Conservation (phyloP, 37 sponge, comb jelly and placozoan species). For the Spongia lamella region DNA sequence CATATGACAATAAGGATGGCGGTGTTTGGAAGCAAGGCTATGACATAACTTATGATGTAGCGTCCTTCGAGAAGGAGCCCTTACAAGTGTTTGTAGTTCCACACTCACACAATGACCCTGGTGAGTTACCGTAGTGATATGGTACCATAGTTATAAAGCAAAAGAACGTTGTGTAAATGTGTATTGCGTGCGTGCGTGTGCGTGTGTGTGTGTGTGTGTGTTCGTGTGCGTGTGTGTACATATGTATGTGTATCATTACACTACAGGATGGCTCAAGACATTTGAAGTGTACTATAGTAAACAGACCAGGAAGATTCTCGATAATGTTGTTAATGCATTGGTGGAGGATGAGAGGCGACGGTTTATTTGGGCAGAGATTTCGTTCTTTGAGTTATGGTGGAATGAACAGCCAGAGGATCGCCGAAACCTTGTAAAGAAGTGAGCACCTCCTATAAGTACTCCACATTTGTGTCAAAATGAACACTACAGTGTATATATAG, state of each 20-base stretch:
- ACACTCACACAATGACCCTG: slow-evolving; percentile 95
- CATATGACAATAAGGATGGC: slow-evolving; percentile 81
- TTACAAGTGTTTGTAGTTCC: slow-evolving; percentile 87
- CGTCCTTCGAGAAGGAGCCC: slow-evolving; percentile 35
- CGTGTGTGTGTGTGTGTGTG: too few species aligned
- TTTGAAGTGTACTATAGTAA: slow-evolving; percentile 73
- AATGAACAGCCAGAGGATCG: slow-evolving; percentile 39
- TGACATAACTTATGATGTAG: slow-evolving; percentile 58
- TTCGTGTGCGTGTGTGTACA: too few species aligned
- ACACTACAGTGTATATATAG: too few species aligned
- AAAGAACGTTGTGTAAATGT: too few species aligned
- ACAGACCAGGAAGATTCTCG: slow-evolving; percentile 78
- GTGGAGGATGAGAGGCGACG: slow-evolving; percentile 35
- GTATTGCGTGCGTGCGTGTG: too few species aligned
- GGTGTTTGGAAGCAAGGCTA: slow-evolving; percentile 95
- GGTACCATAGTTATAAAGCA: too few species aligned
- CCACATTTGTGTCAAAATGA: too few species aligned
- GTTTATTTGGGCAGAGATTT: slow-evolving; percentile 95
- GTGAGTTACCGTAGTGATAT: slow-evolving; percentile 34
- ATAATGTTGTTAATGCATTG: slow-evolving; percentile 61
- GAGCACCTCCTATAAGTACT: slow-evolving; percentile 71
- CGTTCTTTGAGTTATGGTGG: slow-evolving; percentile 90
- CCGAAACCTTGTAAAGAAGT: slow-evolving; percentile 62
- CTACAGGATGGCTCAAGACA: slow-evolving; percentile 82
- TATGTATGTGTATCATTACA: neutral